phyloP scores from a whole-genome alignment of 2,888 invertebrate species.

The Agrilus cyanescens region DNA sequence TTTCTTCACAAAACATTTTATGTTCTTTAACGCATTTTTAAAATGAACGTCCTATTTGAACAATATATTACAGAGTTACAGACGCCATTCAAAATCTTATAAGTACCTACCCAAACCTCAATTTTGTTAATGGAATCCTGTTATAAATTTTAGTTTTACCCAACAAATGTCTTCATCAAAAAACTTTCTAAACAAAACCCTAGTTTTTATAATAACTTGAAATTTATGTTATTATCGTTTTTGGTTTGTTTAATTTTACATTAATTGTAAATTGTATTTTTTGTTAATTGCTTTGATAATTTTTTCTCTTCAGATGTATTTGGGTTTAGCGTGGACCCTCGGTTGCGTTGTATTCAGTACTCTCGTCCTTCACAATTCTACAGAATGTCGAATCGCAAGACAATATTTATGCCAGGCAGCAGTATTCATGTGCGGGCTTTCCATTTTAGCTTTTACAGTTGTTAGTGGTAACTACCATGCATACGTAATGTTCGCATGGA shows the following conservation, averaged over 20 bases:
- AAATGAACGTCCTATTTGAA: too few relatives aligned
- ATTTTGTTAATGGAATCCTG: too few relatives aligned
- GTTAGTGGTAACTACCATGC: conserved; percentile 66
- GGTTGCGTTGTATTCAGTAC: conserved; percentile 73
- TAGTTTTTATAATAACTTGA: too few relatives aligned
- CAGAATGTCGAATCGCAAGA: conserved; percentile 73
- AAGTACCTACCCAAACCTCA: too few relatives aligned
- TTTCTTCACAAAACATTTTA: too few relatives aligned
- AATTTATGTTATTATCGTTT: neutral
- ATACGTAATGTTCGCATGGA: conserved; percentile 71
- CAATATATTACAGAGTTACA: too few relatives aligned
- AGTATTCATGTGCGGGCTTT: conserved; percentile 64
- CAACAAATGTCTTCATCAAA: too few relatives aligned
- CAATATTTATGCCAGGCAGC: conserved; percentile 77
- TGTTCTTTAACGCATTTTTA: too few relatives aligned
- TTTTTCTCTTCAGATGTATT: conserved; percentile 53
- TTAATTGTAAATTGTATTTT: neutral
- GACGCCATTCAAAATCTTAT: too few relatives aligned
- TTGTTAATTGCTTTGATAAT: conserved; percentile 32
- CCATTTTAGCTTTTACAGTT: conserved; percentile 64
- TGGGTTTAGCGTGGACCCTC: conserved; percentile 73
- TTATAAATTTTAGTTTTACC: too few relatives aligned
- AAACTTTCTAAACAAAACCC: too few relatives aligned
- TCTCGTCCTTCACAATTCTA: conserved; percentile 69
- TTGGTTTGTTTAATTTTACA: neutral